phyloP scores from a whole-genome alignment of 2,888 invertebrate genomes.

The Sarcophaga rosellei region DNA sequence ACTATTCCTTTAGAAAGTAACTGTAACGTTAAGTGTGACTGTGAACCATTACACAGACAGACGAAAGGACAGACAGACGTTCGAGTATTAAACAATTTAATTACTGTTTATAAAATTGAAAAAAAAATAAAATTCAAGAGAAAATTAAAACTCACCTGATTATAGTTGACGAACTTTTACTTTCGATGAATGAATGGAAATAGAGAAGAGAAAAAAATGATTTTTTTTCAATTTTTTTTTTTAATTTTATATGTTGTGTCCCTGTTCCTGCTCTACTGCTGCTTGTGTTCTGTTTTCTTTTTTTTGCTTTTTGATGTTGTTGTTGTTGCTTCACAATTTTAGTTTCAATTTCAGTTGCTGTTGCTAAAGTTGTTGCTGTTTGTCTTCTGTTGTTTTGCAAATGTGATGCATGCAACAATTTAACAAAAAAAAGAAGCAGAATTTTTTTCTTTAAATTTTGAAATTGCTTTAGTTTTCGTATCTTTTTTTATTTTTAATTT shows the following conservation, averaged over 20 bases:
- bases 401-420: background rate
- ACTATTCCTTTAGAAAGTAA: too few species aligned
- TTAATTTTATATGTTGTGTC: background rate
- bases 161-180: slow-evolving; percentile 52
- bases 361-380: background rate
- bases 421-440: too few species aligned
- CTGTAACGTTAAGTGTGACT: background rate
- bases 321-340: background rate
- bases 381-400: background rate
- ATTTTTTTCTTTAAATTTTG: too few species aligned
- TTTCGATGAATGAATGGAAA: slow-evolving; percentile 29
- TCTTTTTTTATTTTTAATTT: too few species aligned
- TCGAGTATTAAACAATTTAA: background rate
- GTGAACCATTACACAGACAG: background rate
- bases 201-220: background rate
- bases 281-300: background rate
- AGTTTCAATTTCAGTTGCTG: background rate
- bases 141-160: slow-evolving; percentile 53
- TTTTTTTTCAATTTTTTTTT: slow-evolving; percentile 9
- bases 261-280: background rate
- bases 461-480: too few species aligned
- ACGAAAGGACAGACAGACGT: background rate
- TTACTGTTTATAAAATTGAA: background rate
- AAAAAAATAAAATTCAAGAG: background rate
- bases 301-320: background rate